These are phyloP conservation scores for Amazona guildingii DNA, from an alignment of 2,113 vertebrate species.

Conservation along the genomic window DNA sequence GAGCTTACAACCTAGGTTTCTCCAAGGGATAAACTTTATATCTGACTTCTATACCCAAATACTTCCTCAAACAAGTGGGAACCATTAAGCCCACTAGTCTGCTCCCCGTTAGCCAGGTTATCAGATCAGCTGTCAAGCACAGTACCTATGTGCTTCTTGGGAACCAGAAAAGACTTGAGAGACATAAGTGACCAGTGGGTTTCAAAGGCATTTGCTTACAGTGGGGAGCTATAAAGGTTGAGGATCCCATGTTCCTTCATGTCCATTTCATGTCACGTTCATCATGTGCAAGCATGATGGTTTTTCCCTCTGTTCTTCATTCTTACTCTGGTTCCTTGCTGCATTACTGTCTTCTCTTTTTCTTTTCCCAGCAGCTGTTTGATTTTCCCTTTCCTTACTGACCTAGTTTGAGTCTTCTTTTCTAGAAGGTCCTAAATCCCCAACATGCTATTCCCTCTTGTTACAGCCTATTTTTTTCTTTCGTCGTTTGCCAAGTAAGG, in stretches of 20 bases:
- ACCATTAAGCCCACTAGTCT: not conserved
- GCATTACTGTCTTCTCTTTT: not conserved
- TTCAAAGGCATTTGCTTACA: not conserved
- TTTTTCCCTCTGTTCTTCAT: not conserved
- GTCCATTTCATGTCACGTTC: not conserved
- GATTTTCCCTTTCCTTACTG: not conserved
- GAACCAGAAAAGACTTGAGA: not conserved
- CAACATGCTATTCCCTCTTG: not conserved
- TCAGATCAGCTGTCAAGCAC: not conserved
- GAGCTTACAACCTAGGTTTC: not conserved
- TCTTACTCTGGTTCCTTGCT: not conserved
- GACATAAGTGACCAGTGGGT: fast-evolving
- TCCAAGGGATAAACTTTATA: not conserved
- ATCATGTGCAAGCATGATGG: not conserved
- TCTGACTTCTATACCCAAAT: not conserved
- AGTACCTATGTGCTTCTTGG: not conserved
- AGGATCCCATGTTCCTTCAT: not conserved
- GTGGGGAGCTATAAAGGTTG: not conserved
- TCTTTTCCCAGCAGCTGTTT: not conserved
- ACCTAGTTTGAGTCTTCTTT: not conserved
- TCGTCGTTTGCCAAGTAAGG: not conserved
- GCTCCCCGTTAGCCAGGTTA: not conserved
- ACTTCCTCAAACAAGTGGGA: not conserved
- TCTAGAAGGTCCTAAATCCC: constrained; percentile 13
- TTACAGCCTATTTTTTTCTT: not conserved